A percentile compares a stretch with the other conserved stretches of the same genome.
Evolutionary conservation across 2,797 vertebrate genomes (phyloP).

Genomic region (Macropodus opercularis): DNA sequence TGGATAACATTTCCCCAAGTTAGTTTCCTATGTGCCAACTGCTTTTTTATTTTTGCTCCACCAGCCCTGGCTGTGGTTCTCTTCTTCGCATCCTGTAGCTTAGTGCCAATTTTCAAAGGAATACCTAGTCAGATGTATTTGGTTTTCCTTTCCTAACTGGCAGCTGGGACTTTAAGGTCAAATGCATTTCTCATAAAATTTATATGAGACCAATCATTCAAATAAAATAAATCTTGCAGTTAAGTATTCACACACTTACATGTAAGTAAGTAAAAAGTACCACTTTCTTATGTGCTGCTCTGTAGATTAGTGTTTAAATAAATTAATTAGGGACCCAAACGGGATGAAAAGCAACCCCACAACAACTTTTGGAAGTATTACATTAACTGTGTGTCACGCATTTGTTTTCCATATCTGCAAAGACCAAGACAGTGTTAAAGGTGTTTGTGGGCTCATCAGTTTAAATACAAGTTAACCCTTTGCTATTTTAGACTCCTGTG

Average conservation of each 20-base stretch:
- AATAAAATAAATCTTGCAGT: background rate
- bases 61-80: too few relatives aligned
- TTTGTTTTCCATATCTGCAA: constrained; percentile 16
- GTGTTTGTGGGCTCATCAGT: constrained; percentile 40
- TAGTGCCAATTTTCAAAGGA: too few relatives aligned
- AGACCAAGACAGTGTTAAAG: constrained; percentile 17
- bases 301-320: background rate
- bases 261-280: background rate
- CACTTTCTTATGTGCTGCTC: background rate
- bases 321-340: constrained; percentile 18
- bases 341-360: constrained; percentile 7
- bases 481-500: constrained; percentile 3
- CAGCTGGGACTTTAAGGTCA: background rate
- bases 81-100: too few relatives aligned
- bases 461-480: constrained; percentile 7
- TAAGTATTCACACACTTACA: background rate
- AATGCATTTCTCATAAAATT: background rate
- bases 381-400: constrained; percentile 23
- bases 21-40: too few relatives aligned
- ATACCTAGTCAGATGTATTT: background rate
- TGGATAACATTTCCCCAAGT: too few relatives aligned
- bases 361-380: constrained; percentile 5
- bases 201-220: background rate
- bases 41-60: too few relatives aligned
- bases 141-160: background rate